phyloP scores from a whole-genome alignment of 2,888 invertebrate genomes.

The Macaria liturata region DNA sequence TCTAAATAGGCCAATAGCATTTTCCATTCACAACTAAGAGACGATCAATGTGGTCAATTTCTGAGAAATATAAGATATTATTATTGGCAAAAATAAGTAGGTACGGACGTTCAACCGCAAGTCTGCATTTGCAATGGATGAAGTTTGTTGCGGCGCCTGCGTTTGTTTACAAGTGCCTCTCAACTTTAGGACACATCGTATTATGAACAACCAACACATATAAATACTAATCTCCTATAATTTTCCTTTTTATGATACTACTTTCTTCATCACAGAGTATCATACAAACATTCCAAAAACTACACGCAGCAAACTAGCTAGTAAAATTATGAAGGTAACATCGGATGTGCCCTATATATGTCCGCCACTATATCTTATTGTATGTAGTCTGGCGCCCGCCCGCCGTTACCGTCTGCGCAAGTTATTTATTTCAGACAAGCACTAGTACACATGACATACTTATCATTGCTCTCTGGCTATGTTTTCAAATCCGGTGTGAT shows the following conservation, averaged over 20 bases:
- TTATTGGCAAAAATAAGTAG: slow-evolving; percentile 18
- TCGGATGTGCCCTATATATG: too few relatives aligned
- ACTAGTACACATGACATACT: slow-evolving; percentile 24
- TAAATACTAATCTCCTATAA: too few relatives aligned
- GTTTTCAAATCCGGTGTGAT: not conserved
- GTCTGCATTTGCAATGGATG: slow-evolving; percentile 5
- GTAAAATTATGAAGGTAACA: too few relatives aligned
- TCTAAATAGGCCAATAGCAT: slow-evolving; percentile 4
- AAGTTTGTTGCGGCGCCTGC: not conserved
- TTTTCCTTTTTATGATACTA: too few relatives aligned
- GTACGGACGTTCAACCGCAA: slow-evolving; percentile 20
- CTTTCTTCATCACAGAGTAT: too few relatives aligned
- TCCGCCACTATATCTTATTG: slow-evolving; percentile 3
- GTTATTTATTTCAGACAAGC: slow-evolving; percentile 24
- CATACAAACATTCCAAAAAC: too few relatives aligned
- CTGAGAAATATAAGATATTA: slow-evolving; percentile 16
- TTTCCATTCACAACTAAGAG: slow-evolving; percentile 8
- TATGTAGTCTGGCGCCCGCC: slow-evolving; percentile 28
- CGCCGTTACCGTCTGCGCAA: slow-evolving; percentile 24
- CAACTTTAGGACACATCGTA: too few relatives aligned
- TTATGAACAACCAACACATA: too few relatives aligned
- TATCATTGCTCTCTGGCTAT: slow-evolving; percentile 14
- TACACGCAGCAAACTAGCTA: too few relatives aligned
- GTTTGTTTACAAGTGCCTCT: too few relatives aligned
- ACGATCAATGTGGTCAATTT: slow-evolving; percentile 14